Percentiles rank a stretch among this genome's conserved stretches.
Conservation (phyloP, 2,113 vertebrate genomes). For the Pelecanus crispus region DNA sequence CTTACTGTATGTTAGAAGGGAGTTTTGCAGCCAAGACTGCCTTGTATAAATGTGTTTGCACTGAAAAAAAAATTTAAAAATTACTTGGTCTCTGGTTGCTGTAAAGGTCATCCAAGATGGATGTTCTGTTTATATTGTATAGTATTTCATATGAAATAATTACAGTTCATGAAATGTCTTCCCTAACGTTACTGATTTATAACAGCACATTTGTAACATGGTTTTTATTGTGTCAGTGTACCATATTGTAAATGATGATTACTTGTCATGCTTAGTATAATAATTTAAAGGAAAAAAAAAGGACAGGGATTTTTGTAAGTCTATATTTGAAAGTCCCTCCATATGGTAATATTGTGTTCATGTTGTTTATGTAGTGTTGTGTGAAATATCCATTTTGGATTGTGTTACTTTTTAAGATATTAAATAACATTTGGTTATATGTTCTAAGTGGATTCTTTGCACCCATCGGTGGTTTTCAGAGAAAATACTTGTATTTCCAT, state of each 20-base stretch:
- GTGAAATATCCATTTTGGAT: conserved; percentile 95
- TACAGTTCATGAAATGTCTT: conserved; percentile 98
- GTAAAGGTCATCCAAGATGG: conserved; percentile 89
- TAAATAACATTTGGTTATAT: conserved; percentile 98
- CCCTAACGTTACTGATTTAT: conserved; percentile 94
- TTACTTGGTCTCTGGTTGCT: conserved; percentile 89
- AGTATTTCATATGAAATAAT: conserved; percentile 94
- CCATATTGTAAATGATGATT: conserved; percentile 98
- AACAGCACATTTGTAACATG: conserved; percentile 94
- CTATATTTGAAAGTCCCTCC: conserved; percentile 98
- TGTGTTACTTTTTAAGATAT: conserved; percentile 99
- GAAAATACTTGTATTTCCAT: not conserved
- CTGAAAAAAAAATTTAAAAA: conserved; percentile 79
- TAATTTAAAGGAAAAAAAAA: conserved; percentile 88
- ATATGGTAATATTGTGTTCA: conserved; percentile 95
- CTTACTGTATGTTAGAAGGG: conserved; percentile 84
- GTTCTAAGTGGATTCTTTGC: conserved; percentile 78
- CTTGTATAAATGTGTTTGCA: conserved; percentile 93
- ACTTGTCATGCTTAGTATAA: conserved; percentile 98
- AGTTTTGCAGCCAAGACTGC: conserved; percentile 88
- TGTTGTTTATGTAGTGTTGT: conserved; percentile 95
- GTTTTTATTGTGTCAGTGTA: conserved; percentile 95
- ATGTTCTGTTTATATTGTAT: conserved; percentile 94
- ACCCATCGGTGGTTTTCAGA: conserved; percentile 16
- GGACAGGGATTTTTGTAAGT: conserved; percentile 93